Conservation (phyloP, 2,888 invertebrate genomes). For the Phortica magna region DNA sequence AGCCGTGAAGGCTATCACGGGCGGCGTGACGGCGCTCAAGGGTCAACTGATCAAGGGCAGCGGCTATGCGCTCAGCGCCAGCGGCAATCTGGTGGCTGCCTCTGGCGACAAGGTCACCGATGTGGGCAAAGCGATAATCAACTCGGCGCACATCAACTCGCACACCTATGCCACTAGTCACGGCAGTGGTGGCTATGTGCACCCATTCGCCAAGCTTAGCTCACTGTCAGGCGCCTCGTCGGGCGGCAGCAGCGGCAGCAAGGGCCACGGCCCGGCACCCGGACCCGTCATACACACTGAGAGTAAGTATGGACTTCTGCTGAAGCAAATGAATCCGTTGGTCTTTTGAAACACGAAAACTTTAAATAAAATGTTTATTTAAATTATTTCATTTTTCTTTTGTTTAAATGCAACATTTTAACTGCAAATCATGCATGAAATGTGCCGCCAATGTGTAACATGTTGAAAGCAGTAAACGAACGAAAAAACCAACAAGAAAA, state of each 20-base stretch:
- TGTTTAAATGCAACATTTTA: not conserved
- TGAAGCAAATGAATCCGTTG: slow-evolving; percentile 51
- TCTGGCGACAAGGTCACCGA: slow-evolving; percentile 90
- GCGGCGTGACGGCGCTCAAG: slow-evolving; percentile 91
- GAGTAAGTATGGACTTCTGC: slow-evolving; percentile 71
- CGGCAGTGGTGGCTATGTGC: slow-evolving; percentile 57
- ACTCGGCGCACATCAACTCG: slow-evolving; percentile 84
- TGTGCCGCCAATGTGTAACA: not conserved
- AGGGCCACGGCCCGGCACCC: slow-evolving; percentile 50
- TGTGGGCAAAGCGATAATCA: slow-evolving; percentile 88
- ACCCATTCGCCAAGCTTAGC: slow-evolving; percentile 73
- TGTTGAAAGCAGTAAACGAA: not conserved
- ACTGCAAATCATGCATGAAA: slow-evolving; percentile 20
- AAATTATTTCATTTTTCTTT: slow-evolving; percentile 2
- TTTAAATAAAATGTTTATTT: not conserved
- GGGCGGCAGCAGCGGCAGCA: slow-evolving; percentile 67
- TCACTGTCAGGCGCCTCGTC: slow-evolving; percentile 75
- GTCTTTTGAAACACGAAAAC: slow-evolving; percentile 47
- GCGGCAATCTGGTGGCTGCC: slow-evolving; percentile 84
- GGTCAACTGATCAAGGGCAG: slow-evolving; percentile 92
- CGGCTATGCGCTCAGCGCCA: slow-evolving; percentile 83
- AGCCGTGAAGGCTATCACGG: slow-evolving; percentile 92
- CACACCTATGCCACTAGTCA: slow-evolving; percentile 70
- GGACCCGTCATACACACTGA: slow-evolving; percentile 74
- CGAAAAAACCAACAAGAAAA: not conserved